phyloP scores from a whole-genome alignment of 2,888 invertebrate genomes.

The Copidosoma aretas region DNA sequence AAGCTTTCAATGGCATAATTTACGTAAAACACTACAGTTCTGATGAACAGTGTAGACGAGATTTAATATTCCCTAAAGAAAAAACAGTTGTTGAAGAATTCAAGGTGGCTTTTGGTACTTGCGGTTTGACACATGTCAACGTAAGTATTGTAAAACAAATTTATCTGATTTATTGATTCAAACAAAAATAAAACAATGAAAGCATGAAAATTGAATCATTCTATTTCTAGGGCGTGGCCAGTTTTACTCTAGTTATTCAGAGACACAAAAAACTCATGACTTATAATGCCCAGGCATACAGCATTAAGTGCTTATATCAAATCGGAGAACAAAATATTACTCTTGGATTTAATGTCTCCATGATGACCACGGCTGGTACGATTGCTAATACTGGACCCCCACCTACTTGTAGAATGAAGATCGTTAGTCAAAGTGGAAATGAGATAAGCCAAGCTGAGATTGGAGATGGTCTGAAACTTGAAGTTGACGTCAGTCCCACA shows the following conservation, averaged over 20 bases:
- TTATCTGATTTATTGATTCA: background rate
- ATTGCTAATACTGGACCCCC: slow-evolving; percentile 95
- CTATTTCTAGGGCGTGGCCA: slow-evolving; percentile 78
- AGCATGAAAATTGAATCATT: background rate
- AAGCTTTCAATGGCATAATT: slow-evolving; percentile 85
- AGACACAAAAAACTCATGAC: slow-evolving; percentile 96
- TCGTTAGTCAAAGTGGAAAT: slow-evolving; percentile 84
- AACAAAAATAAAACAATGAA: background rate
- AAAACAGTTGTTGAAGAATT: slow-evolving; percentile 68
- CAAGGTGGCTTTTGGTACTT: slow-evolving; percentile 89
- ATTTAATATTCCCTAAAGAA: slow-evolving; percentile 77
- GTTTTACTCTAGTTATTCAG: slow-evolving; percentile 92
- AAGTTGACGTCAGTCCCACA: slow-evolving; percentile 82
- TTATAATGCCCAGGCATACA: slow-evolving; percentile 93
- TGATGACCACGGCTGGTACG: slow-evolving; percentile 93
- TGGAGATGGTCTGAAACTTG: slow-evolving; percentile 85
- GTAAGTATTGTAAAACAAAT: slow-evolving; percentile 66
- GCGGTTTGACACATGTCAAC: slow-evolving; percentile 89
- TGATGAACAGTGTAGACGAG: slow-evolving; percentile 85
- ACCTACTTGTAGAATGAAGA: slow-evolving; percentile 90
- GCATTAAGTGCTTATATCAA: slow-evolving; percentile 94
- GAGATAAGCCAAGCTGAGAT: slow-evolving; percentile 92
- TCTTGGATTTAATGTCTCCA: slow-evolving; percentile 91
- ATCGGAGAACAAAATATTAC: slow-evolving; percentile 93
- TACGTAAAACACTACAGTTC: slow-evolving; percentile 96